Conservation (phyloP, 1,140 invertebrate genomes). For the Atta cephalotes region DNA sequence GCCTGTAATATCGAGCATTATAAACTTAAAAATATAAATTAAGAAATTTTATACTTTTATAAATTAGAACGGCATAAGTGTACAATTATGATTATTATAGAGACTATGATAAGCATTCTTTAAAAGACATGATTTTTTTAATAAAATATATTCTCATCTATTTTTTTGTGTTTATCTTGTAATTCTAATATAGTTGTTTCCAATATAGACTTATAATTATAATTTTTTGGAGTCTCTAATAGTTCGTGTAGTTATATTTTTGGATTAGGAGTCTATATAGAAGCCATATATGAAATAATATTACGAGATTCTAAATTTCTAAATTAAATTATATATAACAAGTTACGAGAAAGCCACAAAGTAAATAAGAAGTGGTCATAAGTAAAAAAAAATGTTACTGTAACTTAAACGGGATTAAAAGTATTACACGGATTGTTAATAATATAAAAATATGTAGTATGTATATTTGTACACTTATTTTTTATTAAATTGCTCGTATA, state of each 20-base stretch:
- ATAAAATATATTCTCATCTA: slow-evolving; percentile 43
- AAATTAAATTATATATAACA: slow-evolving; percentile 25
- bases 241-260: not conserved
- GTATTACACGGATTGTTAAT: slow-evolving; percentile 10
- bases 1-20: slow-evolving; percentile 72
- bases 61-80: slow-evolving; percentile 62
- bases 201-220: not conserved
- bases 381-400: not conserved
- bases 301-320: not conserved
- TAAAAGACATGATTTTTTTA: slow-evolving; percentile 31
- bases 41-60: slow-evolving; percentile 80
- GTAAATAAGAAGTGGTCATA: not conserved
- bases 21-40: slow-evolving; percentile 70
- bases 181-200: slow-evolving; percentile 9
- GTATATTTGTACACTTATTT: slow-evolving; percentile 51
- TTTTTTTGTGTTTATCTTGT: slow-evolving; percentile 24
- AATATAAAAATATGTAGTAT: slow-evolving; percentile 30
- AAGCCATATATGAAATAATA: not conserved
- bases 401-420: not conserved
- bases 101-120: slow-evolving; percentile 64
- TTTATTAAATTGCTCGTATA: slow-evolving; percentile 58
- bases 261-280: not conserved
- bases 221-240: slow-evolving; percentile 9
- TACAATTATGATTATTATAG: slow-evolving; percentile 65
- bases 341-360: not conserved